Base-by-base conservation (phyloP, 2,113 vertebrate species). In the Mormoops blainvillei region DNA sequence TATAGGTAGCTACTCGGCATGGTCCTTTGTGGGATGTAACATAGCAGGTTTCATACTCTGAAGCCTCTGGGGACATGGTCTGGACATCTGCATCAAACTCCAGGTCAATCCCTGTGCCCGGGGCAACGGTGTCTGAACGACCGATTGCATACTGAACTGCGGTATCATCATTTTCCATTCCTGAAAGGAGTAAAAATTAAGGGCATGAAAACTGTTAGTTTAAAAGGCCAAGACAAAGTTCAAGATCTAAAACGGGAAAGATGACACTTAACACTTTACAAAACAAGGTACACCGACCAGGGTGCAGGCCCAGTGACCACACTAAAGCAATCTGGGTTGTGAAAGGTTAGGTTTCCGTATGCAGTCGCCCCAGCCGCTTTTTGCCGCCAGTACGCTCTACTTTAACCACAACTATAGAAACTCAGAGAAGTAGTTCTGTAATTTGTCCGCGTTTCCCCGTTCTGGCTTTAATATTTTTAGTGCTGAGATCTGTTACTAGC, bases 21-120 rank as follows among this genome's bases (percentile, higher is more conserved):
- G 99, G 99, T 18, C 99, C 99, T 94, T 99, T 99, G 80, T 99
- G 99, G 22, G 99, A 99, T 0, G 99, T 99, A 77, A 99, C 99
- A 0, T 99, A 99, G 98, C 99, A 99, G 20, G 99, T 99, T 98
- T 99, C 99, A 0, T 99, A 99, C 97, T 99, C 99, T 0, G 99
- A 99, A 0, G 99, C 99, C 97, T 99, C 99, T 0, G 99, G 99
- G 41, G 99, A 99, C 99, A 99, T 99, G 31, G 99, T 99, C 98
- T 99, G 99, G 63, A 99, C 99, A 10, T 99, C 99, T 0, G 99
- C 99, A 63, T 99, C 99, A 77, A 99, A 99, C 77, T 99, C 99
- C 96, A 99, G 97, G 97, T 99, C 99, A 56, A 99, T 99, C 4
- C 99, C 99, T 0, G 99, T 99, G 70, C 99, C 99, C 0, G 99